Conservation (phyloP, 2,888 invertebrate species). For the Eupeodes latifasciatus region DNA sequence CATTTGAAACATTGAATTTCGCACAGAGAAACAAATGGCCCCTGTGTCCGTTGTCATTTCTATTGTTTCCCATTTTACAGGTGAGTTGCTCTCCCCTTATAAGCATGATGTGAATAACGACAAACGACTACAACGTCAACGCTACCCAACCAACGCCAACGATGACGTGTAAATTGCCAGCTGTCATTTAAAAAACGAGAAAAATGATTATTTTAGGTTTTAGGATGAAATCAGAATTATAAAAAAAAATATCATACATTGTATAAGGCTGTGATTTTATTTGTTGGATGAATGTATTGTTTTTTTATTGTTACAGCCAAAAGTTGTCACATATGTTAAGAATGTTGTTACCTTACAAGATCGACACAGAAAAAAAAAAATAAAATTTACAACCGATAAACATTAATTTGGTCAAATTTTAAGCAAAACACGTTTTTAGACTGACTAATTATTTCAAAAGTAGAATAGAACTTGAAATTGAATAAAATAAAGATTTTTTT, state of each 20-base stretch:
- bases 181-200: constrained; percentile 51
- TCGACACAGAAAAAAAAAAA: too few relatives aligned
- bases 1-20: constrained; percentile 48
- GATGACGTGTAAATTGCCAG: constrained; percentile 66
- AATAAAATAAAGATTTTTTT: too few relatives aligned
- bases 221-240: constrained; percentile 48
- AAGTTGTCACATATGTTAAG: too few relatives aligned
- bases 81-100: constrained; percentile 48
- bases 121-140: background rate
- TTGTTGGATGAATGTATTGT: background rate
- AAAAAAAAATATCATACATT: constrained; percentile 10
- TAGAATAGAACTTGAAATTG: too few relatives aligned
- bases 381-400: too few relatives aligned
- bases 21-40: constrained; percentile 47
- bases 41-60: constrained; percentile 25
- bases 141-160: background rate
- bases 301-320: too few relatives aligned
- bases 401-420: too few relatives aligned
- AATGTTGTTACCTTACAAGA: too few relatives aligned
- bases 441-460: too few relatives aligned
- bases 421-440: too few relatives aligned
- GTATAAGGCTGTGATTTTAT: background rate
- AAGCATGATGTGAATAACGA: background rate
- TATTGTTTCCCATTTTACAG: constrained; percentile 57
- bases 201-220: constrained; percentile 29